Conservation (phyloP, 2,113 vertebrate genomes). For the Hippocampus comes region DNA sequence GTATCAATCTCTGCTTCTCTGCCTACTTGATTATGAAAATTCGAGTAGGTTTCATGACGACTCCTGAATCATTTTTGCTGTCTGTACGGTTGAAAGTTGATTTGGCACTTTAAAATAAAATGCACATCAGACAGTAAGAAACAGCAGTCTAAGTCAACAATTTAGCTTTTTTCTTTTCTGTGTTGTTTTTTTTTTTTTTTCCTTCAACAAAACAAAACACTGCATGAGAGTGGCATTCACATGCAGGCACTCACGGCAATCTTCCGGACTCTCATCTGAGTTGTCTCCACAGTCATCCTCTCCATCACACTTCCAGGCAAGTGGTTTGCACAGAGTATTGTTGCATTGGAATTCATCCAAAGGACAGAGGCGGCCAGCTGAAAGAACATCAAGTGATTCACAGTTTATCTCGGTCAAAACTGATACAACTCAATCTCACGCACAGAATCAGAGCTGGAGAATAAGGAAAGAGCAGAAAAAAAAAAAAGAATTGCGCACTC, state of each 20-base stretch:
- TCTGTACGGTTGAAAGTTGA: neutral
- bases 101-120: neutral
- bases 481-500: constrained; percentile 11
- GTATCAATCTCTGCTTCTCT: neutral
- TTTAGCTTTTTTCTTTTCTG: neutral
- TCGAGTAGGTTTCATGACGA: no score
- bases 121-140: no score
- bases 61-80: no score
- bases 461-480: constrained; percentile 7
- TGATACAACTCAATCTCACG: neutral
- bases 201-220: neutral
- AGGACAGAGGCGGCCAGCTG: constrained; percentile 84
- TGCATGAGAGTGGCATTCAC: constrained; percentile 16
- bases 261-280: constrained; percentile 88
- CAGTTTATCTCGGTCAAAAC: neutral
- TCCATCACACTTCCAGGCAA: constrained; percentile 92
- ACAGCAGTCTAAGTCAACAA: no score
- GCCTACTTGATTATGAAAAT: neutral
- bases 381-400: neutral
- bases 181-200: neutral
- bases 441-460: neutral
- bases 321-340: constrained; percentile 93
- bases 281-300: constrained; percentile 98
- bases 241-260: constrained; percentile 77
- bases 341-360: constrained; percentile 95